Evolutionary conservation across 2,888 invertebrate species (phyloP).

Genomic region (Aleiodes testaceus): DNA sequence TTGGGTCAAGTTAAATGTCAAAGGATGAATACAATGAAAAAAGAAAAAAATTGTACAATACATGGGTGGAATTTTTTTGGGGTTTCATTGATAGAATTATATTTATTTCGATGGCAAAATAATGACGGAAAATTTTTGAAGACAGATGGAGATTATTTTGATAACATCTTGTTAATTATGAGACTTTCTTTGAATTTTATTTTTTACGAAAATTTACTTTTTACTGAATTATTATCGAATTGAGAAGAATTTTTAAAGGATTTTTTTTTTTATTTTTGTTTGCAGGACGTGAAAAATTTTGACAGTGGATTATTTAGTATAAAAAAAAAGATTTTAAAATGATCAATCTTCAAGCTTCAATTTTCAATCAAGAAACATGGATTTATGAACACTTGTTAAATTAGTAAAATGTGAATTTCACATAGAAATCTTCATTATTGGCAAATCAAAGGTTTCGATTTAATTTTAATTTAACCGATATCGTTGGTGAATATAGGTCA

Average conservation of each 20-base stretch:
- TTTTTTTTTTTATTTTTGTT: slow-evolving; percentile 17
- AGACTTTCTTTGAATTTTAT: too few species aligned
- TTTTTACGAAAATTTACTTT: too few species aligned
- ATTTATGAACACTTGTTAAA: neutral
- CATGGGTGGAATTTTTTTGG: neutral
- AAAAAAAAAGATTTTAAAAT: too few species aligned
- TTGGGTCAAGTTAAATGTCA: slow-evolving; percentile 1
- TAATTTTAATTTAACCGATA: too few species aligned
- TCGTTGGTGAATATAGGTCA: neutral
- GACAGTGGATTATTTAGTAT: neutral
- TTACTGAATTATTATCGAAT: too few species aligned
- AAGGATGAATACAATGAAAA: neutral
- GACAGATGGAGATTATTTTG: neutral
- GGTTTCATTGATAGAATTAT: neutral
- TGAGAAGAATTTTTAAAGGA: neutral
- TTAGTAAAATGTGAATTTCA: neutral
- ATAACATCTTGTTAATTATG: too few species aligned
- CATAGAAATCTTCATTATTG: neutral
- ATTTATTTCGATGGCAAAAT: too few species aligned
- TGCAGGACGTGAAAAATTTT: slow-evolving; percentile 7
- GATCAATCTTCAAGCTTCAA: too few species aligned
- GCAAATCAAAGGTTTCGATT: neutral
- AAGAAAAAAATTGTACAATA: neutral
- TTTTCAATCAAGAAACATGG: neutral
- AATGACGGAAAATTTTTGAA: neutral